Conservation (phyloP, 2,888 invertebrate species). For the Trachelus iudaicus region DNA sequence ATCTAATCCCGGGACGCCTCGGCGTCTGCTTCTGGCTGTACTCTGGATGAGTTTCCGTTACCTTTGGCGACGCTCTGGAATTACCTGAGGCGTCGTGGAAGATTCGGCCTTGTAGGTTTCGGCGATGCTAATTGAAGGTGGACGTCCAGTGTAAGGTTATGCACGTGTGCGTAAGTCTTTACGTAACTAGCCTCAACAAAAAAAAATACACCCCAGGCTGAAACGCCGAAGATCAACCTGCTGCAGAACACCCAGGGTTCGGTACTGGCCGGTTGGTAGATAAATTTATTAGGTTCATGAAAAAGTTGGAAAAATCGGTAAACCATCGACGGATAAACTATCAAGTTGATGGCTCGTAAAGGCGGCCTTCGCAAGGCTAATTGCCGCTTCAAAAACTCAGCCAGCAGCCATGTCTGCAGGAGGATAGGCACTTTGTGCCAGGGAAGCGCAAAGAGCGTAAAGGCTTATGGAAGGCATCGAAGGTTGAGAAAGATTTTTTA, state of each 20-base stretch:
- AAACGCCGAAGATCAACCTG: neutral
- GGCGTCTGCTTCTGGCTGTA: neutral
- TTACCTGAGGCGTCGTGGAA: neutral
- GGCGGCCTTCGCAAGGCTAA: conserved; percentile 30
- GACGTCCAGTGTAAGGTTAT: neutral
- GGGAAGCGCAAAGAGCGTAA: neutral
- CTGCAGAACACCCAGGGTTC: neutral
- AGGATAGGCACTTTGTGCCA: neutral
- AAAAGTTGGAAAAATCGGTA: conserved; percentile 18
- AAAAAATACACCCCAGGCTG: neutral
- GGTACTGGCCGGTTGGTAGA: neutral
- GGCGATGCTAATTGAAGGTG: neutral
- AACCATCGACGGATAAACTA: conserved; percentile 37
- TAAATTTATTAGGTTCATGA: conserved; percentile 18
- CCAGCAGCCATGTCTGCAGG: neutral
- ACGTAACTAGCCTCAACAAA: neutral
- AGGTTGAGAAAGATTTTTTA: neutral
- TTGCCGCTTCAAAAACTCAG: conserved; percentile 30
- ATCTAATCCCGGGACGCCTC: neutral
- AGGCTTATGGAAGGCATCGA: neutral
- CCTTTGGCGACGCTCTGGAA: neutral
- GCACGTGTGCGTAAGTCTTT: neutral
- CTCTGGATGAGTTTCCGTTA: neutral
- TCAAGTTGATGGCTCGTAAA: conserved; percentile 42
- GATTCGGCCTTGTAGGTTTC: neutral